Percentiles rank a stretch among this genome's conserved stretches.
phyloP scores from a whole-genome alignment of 2,113 vertebrate genomes.

The Lepus europaeus region DNA sequence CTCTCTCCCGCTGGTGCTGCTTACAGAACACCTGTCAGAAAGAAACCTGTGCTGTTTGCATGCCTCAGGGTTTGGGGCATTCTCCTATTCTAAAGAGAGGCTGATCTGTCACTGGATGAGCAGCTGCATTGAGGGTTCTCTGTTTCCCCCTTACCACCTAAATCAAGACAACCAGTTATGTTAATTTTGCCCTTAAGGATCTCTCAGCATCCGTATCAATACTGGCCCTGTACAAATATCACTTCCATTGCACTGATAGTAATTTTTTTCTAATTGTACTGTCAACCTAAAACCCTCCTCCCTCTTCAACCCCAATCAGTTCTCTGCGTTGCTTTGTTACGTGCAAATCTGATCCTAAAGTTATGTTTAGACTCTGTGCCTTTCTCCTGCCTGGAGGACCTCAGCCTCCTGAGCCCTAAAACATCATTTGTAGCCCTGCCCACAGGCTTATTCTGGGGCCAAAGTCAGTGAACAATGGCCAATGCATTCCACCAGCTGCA shows the following conservation, averaged over 20 bases:
- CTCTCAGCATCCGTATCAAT: neutral
- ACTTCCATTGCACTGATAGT: neutral
- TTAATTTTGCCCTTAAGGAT: conserved; percentile 48
- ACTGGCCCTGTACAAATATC: neutral
- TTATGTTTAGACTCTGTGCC: neutral
- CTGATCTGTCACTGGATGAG: conserved; percentile 41
- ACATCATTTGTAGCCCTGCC: neutral
- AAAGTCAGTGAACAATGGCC: fast-evolving
- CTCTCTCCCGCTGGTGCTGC: neutral
- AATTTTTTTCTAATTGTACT: conserved; percentile 30
- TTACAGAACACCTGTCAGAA: conserved; percentile 9
- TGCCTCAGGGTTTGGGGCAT: conserved; percentile 35
- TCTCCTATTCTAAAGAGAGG: conserved; percentile 32
- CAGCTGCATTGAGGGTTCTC: neutral
- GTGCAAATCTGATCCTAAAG: neutral
- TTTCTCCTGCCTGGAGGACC: neutral
- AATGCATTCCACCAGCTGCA: neutral
- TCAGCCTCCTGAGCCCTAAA: neutral
- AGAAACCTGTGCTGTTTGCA: conserved; percentile 56
- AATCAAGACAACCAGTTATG: neutral
- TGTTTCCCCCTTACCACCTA: neutral
- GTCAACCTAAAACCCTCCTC: neutral
- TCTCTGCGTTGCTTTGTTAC: neutral
- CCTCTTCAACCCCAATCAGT: neutral
- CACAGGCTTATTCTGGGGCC: neutral